Base-by-base conservation (phyloP, 2,113 vertebrate species). In the Trogon melanurus region DNA sequence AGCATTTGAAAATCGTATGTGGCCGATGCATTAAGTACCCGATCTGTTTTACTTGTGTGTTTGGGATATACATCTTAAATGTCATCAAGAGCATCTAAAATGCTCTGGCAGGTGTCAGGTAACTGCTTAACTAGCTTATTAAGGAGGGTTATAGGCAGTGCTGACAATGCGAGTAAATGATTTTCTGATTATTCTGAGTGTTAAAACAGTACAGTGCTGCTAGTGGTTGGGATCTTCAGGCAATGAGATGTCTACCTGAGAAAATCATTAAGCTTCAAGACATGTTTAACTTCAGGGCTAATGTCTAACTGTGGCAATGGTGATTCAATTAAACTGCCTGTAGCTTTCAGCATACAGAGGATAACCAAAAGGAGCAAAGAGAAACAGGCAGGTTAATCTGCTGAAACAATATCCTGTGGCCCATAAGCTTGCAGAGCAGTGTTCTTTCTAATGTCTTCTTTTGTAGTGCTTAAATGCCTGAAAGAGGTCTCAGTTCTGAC, bases 361-460 rank as follows among this genome's bases (percentile, higher is more conserved):
- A n/a, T 57, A 69, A 75, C 15, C 8, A 71, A 87, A 82, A 79
- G 72, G 84, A 91, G 23, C 45, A 38, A 74, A 93, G 45, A 81
- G 73, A 50, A 95, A 48, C 47, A 73, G 91, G 91, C 66, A 91
- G 48, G 61, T 87, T 74, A 89, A 91, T 95, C n/a, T 79, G 34
- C 65, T 79, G 73, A 65, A 95, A 89, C 19, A 87, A 45, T 53
- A 53, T 78, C 21, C 41, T 78, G 5, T 48, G 73, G n/a, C 65
- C 19, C 50, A 32, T 47, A 57, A 69, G 22, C 16, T 81, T 72
- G n/a, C 57, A 47, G 50, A 91, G 36, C n/a, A 65, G 20, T 67
- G 64, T 96, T 89, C 66, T 79, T 70, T 76, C 65, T 75, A 44
- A 73, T 85, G 89, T 84, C 65, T 91, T 73, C 44, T 74, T 86